Percentiles rank a stretch among this genome's conserved stretches.
These are phyloP conservation scores for Lymantria dispar DNA, from an alignment of 2,888 invertebrate species.

Conservation along the genomic window DNA sequence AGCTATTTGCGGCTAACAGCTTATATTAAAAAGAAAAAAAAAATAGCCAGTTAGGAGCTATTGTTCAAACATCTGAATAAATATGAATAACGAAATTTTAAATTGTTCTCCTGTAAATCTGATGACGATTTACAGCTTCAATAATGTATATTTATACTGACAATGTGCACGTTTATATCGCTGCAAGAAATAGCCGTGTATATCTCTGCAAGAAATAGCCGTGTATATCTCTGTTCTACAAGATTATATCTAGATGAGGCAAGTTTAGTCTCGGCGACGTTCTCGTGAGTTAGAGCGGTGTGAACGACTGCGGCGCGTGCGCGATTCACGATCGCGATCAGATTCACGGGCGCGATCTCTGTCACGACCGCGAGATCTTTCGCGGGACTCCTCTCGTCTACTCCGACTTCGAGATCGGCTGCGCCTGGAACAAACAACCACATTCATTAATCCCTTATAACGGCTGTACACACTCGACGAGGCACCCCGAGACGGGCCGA, in stretches of 20 bases:
- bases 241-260: slow-evolving; percentile 4
- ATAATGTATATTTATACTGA: too few species aligned
- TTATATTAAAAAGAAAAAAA: too few species aligned
- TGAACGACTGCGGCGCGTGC: slow-evolving; percentile 64
- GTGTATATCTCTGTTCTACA: too few species aligned
- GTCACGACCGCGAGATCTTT: slow-evolving; percentile 54
- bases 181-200: not conserved
- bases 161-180: not conserved
- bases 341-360: slow-evolving; percentile 52
- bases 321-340: slow-evolving; percentile 53
- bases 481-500: too few species aligned
- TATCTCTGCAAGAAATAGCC: slow-evolving; percentile 9
- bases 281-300: slow-evolving; percentile 67
- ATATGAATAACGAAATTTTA: too few species aligned
- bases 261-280: slow-evolving; percentile 59
- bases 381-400: slow-evolving; percentile 55
- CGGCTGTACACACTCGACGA: too few species aligned
- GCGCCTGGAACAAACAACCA: slow-evolving; percentile 34
- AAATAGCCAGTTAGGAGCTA: too few species aligned
- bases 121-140: too few species aligned
- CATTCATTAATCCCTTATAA: too few species aligned
- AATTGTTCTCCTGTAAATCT: too few species aligned
- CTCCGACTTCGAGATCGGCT: slow-evolving; percentile 64
- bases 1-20: too few species aligned
- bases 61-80: too few species aligned